A percentile compares a stretch with the other conserved stretches of the same genome.
phyloP scores from a whole-genome alignment of 2,113 vertebrate genomes.

The Xenopus borealis region DNA sequence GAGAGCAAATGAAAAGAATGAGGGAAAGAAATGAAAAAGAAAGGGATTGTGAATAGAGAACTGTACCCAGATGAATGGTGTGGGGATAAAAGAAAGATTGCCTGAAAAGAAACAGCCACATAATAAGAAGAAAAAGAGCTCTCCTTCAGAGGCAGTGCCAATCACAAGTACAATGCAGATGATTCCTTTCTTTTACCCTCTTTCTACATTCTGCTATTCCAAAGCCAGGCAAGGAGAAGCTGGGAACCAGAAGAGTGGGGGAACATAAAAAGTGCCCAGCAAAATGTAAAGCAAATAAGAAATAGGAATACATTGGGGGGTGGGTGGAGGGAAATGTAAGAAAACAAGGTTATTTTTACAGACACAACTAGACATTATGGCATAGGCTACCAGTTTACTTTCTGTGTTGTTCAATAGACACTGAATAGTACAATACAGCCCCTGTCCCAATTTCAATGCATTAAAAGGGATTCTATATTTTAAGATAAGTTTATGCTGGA shows the following conservation, averaged over 20 bases:
- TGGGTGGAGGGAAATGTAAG: neutral
- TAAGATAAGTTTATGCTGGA: too few species aligned
- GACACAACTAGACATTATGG: too few species aligned
- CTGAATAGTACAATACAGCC: too few species aligned
- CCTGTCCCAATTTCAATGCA: too few species aligned
- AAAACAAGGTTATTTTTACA: neutral
- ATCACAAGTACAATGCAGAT: slow-evolving; percentile 62
- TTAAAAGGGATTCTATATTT: too few species aligned
- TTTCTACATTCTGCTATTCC: slow-evolving; percentile 51
- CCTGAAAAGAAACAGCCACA: slow-evolving; percentile 71
- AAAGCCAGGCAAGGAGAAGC: slow-evolving; percentile 4
- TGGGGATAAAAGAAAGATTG: slow-evolving; percentile 57
- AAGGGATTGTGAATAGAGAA: slow-evolving; percentile 50
- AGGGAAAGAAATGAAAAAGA: slow-evolving; percentile 61
- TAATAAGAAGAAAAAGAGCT: slow-evolving; percentile 57
- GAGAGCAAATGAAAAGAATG: slow-evolving; percentile 63
- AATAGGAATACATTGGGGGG: neutral
- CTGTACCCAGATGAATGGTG: slow-evolving; percentile 63
- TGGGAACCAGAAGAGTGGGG: slow-evolving; percentile 1
- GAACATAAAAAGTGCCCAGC: neutral
- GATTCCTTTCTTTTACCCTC: slow-evolving; percentile 63
- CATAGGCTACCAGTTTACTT: neutral
- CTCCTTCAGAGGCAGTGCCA: slow-evolving; percentile 65
- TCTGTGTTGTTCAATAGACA: neutral
- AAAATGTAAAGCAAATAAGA: slow-evolving; percentile 4